A percentile compares a stretch with the other conserved stretches of the same genome.
phyloP scores from a whole-genome alignment of 2,888 invertebrate species.

The Dioctria rufipes region DNA sequence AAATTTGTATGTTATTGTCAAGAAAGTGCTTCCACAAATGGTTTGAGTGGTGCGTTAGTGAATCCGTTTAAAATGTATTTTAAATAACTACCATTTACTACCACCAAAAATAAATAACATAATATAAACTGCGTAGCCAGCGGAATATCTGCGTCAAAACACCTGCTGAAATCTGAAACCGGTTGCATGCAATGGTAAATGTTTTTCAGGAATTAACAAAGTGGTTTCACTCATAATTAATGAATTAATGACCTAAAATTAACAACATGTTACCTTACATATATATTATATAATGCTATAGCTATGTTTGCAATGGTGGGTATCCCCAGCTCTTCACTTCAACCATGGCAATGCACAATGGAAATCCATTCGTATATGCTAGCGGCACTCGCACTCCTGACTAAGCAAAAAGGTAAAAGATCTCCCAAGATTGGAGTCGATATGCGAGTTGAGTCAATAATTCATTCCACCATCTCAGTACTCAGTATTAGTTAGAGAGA shows the following conservation, averaged over 20 bases:
- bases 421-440: slow-evolving; percentile 9
- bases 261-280: background rate
- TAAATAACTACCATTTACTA: too few species aligned
- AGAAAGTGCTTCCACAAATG: too few species aligned
- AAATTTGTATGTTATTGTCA: too few species aligned
- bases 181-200: background rate
- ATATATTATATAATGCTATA: background rate
- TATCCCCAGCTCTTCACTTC: too few species aligned
- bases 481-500: too few species aligned
- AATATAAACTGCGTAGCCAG: too few species aligned
- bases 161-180: slow-evolving; percentile 1
- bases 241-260: slow-evolving; percentile 1
- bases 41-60: too few species aligned
- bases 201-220: background rate
- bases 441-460: slow-evolving; percentile 22
- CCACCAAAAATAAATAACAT: too few species aligned
- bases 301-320: background rate
- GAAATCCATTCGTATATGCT: background rate
- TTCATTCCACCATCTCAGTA: background rate
- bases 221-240: background rate
- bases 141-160: background rate
- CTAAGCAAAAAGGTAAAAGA: background rate
- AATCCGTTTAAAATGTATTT: too few species aligned
- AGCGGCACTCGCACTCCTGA: background rate
- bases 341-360: too few species aligned